Conservation (phyloP, 2,797 vertebrate genomes). For the Epinephelus coioides region DNA sequence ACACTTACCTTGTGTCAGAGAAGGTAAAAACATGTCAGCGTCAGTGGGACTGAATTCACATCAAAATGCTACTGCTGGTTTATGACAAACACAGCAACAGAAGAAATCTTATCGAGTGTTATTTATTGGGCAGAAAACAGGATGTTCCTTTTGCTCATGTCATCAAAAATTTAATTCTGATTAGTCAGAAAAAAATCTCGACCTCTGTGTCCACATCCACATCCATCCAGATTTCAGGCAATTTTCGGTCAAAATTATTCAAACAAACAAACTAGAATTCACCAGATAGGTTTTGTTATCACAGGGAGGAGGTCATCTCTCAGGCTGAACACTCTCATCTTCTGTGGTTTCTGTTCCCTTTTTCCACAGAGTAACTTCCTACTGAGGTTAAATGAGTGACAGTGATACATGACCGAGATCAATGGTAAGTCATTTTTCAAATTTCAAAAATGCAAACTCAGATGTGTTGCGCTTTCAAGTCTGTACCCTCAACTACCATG, state of each 20-base stretch:
- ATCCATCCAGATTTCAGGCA: background rate
- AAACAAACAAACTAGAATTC: background rate
- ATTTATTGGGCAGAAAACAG: constrained; percentile 14
- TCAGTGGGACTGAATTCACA: background rate
- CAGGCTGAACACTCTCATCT: background rate
- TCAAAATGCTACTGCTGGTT: no score
- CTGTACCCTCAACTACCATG: background rate
- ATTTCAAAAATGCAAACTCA: background rate
- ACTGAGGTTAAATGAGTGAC: background rate
- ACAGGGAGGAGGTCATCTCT: background rate
- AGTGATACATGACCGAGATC: background rate
- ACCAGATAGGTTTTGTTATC: background rate
- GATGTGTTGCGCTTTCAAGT: constrained; percentile 10
- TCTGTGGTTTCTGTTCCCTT: constrained; percentile 44
- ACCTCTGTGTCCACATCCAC: background rate
- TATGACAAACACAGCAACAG: no score
- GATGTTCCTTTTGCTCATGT: background rate
- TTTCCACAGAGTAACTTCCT: constrained; percentile 46
- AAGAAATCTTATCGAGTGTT: background rate
- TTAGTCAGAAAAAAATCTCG: background rate
- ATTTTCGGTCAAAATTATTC: constrained; percentile 1
- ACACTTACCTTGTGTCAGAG: constrained; percentile 22
- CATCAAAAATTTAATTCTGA: constrained; percentile 4
- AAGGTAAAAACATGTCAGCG: background rate
- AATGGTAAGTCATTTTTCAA: background rate